Evolutionary conservation across 2,888 invertebrate genomes (phyloP), one percentile per base, ranked within the genome.

Genomic region (Sicus ferrugineus): DNA sequence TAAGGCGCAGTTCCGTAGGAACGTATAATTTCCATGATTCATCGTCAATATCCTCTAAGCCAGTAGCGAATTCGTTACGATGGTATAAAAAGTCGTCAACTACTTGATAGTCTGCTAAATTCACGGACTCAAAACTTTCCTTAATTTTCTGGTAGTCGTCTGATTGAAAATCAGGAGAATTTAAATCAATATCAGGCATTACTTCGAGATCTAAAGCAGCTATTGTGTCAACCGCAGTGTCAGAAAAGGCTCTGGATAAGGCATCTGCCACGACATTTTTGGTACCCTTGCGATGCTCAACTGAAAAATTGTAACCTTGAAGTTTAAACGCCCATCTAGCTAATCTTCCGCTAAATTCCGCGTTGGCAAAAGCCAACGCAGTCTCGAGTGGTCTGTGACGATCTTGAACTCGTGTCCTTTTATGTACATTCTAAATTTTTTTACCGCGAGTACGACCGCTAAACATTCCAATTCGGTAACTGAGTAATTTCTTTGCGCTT

Each of bases 11-110:
- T 58, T 58, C 58, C 5, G 16, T 58, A n/a, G 58, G 58, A 14
- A 58, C 34, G n/a, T 34, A 58, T n/a, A 58, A 6, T 34, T 87
- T 88, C 58, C 82, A 97, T 3, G 50, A 21, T 48, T 16, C 48
- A 48, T 48, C 48, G 48, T 48, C 48, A 48, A 48, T 19, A 16
- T 48, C 48, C 48, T 48, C 48, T 48, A 2, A 19, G 23, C 50
- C 50, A 52, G 50, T 52, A 21, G 50, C 23, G 23, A 52, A 52
- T 9, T 23, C 50, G 19, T 19, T 52, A 19, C 19, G 50, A 23
- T 52, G 50, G 50, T 19, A 52, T 19, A 52, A 23, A 52, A 23
- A 52, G 2, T 21, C 23, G 50, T 52, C 50, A 21, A 52, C 50
- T 5, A 52, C 19, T 23, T 52, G 50, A 52, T 23, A 52, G 23